phyloP scores from a whole-genome alignment of 2,888 invertebrate species.

The Julus scanicus region DNA sequence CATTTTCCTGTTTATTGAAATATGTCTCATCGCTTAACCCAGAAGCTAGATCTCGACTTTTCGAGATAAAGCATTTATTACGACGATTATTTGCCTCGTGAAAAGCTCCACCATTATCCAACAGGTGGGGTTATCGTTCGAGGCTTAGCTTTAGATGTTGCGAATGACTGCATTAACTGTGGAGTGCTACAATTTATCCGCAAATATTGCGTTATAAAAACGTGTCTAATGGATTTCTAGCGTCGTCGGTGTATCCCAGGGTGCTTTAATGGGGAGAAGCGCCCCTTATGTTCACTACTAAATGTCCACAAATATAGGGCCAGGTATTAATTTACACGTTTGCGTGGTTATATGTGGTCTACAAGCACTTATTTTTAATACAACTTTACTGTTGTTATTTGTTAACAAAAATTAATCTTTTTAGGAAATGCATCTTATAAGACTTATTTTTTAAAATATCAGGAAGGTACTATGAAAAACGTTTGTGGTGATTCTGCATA shows the following conservation, averaged over 20 bases:
- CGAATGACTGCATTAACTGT: background rate
- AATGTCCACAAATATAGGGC: no score
- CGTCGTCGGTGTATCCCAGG: background rate
- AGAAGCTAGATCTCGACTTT: background rate
- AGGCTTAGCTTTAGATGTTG: background rate
- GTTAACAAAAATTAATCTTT: no score
- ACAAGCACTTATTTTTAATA: no score
- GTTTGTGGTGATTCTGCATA: no score
- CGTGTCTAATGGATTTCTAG: conserved; percentile 10
- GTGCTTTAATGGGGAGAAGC: no score
- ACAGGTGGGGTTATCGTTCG: conserved; percentile 9
- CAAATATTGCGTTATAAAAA: background rate
- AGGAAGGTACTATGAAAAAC: no score
- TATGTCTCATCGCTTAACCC: background rate
- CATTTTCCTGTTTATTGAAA: background rate
- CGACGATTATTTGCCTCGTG: background rate
- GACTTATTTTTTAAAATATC: no score
- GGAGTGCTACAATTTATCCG: background rate
- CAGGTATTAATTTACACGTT: no score
- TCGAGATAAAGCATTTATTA: background rate
- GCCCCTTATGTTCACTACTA: no score
- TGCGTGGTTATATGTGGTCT: no score
- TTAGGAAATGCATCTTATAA: no score
- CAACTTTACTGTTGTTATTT: no score
- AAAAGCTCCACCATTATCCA: background rate